Percentiles rank a stretch among this genome's conserved stretches.
Evolutionary conservation across 2,888 invertebrate species (phyloP).

Genomic region (Drosophila parthenogenetica): DNA sequence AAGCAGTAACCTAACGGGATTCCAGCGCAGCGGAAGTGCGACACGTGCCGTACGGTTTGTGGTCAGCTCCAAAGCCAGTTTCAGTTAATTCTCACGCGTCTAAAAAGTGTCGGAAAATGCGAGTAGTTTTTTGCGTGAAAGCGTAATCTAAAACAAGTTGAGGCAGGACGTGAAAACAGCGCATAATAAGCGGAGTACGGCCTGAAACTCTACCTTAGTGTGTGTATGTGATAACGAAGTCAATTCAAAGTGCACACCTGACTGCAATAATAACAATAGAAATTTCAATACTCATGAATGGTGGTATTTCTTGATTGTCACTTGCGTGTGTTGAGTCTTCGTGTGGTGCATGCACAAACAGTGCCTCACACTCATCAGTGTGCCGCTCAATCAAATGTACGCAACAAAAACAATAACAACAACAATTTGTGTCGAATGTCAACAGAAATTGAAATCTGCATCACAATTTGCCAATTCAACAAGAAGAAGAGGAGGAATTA

Average conservation of each 20-base stretch:
- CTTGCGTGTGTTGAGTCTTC: constrained; percentile 18
- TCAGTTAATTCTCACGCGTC: background rate
- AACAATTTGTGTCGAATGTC: constrained; percentile 56
- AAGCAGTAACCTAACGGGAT: constrained; percentile 60
- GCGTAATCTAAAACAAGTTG: constrained; percentile 40
- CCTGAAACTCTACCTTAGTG: background rate
- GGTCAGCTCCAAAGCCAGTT: background rate
- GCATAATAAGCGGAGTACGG: constrained; percentile 1
- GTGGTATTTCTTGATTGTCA: constrained; percentile 38
- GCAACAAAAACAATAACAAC: constrained; percentile 23
- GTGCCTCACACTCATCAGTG: constrained; percentile 19
- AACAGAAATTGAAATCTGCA: constrained; percentile 22
- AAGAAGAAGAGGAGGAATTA: constrained; percentile 30
- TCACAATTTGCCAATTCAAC: constrained; percentile 7
- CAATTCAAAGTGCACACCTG: constrained; percentile 3
- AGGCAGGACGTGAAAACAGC: constrained; percentile 35
- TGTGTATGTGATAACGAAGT: constrained; percentile 10
- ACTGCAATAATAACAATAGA: constrained; percentile 46
- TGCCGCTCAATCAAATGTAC: constrained; percentile 15
- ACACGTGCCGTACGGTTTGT: constrained; percentile 39
- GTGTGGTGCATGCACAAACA: constrained; percentile 24
- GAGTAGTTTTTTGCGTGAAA: constrained; percentile 7
- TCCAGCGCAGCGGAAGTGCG: constrained; percentile 59
- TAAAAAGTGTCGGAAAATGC: constrained; percentile 23
- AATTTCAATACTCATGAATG: constrained; percentile 70